Percentiles rank a stretch among this genome's conserved stretches.
Evolutionary conservation across 2,113 vertebrate species (phyloP).

Genomic region (Sardina pilchardus): DNA sequence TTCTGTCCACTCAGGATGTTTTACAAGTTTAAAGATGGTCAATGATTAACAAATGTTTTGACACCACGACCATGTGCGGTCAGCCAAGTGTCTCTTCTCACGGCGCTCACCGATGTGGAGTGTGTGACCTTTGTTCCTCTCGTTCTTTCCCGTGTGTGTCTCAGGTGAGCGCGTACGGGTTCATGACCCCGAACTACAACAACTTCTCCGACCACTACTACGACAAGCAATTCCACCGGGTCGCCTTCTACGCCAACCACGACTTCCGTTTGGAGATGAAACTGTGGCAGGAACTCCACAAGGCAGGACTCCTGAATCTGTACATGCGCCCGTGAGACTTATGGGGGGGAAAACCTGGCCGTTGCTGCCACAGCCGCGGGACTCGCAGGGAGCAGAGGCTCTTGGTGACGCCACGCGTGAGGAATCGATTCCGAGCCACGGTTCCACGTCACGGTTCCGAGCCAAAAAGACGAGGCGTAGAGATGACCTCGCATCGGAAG

Average conservation of each 20-base stretch:
- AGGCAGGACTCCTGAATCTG: conserved; percentile 63
- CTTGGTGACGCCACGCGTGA: not conserved
- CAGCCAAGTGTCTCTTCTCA: no score
- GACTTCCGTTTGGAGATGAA: conserved; percentile 69
- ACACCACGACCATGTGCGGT: not conserved
- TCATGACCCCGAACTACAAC: conserved; percentile 73
- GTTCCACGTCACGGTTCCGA: not conserved
- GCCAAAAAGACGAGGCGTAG: not conserved
- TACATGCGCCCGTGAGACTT: conserved; percentile 61
- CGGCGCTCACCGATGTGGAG: no score
- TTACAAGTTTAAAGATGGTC: not conserved
- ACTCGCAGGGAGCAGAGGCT: not conserved
- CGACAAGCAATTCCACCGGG: conserved; percentile 44
- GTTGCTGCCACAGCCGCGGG: not conserved
- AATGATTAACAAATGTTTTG: not conserved
- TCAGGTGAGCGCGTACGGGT: conserved; percentile 80
- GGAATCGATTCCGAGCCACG: not conserved
- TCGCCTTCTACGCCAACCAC: conserved; percentile 75
- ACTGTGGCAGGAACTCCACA: conserved; percentile 74
- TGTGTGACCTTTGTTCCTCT: not conserved
- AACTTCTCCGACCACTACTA: conserved; percentile 78
- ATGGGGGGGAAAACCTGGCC: not conserved
- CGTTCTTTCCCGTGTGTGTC: not conserved
- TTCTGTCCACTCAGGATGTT: not conserved
- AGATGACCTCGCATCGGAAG: not conserved